Evolutionary conservation across 2,797 vertebrate species (phyloP), one percentile per base, ranked within the genome.

Genomic region (Enteromius radiatus): DNA sequence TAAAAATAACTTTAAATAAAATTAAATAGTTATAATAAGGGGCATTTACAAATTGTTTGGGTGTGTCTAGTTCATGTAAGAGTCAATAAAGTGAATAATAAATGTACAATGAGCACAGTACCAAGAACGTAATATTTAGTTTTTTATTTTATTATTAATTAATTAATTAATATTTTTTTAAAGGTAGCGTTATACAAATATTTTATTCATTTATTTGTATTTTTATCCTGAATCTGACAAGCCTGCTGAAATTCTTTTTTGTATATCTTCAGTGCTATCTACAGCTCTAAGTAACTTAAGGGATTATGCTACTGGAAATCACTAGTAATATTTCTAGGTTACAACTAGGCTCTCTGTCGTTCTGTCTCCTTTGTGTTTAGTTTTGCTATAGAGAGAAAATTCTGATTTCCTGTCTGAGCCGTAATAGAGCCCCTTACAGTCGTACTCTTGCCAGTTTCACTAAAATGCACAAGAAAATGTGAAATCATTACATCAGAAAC

Each of bases 401-500:
- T 33, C 11, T 0, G 5, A 17, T 0, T 3, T 47, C 10, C 19
- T 31, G 26, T 45, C 19, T 78, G 26, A 52, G 52, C 52, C 73
- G 17, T 3, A 56, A 59, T 76, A 12, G 36, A 59, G 9, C 31
- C 21, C 31, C 2, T 21, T 52, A 47, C 12, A 17, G 31, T 19
- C 17, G 0, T 23, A 23, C 14, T 11, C 3, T 52, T 12, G 41
- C 49, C 78, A n/a, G 49, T 33, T 49, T 33, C 15, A 45, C 54
- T 41, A 9, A 4, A 36, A 33, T 3, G 5, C 10, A 23, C 4
- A 14, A 21, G 31, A 65, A 65, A 41, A 59, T 43, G 47, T 45
- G 63, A 36, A 26, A 6, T 19, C 19, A 7, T 80, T 68, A 74
- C 82, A 10, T 84, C 82, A 56, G 21, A 26, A 14, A 26, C 1